Evolutionary conservation across 1,140 invertebrate species (phyloP).

Genomic region (Himalopsyche phryganea): DNA sequence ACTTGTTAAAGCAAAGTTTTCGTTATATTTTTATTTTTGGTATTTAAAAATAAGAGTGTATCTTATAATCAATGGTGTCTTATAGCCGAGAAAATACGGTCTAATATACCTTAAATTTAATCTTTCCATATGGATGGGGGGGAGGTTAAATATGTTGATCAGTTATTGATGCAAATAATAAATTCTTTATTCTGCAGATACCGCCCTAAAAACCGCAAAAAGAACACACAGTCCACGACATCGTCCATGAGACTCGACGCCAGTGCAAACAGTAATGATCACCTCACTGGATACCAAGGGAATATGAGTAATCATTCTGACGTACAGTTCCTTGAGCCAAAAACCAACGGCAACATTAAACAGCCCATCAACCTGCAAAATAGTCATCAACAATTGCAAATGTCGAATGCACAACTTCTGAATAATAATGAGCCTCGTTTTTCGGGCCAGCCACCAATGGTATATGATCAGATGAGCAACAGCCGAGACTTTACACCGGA

Average conservation of each 20-base stretch:
- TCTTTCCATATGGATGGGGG: no score
- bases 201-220: slow-evolving; percentile 57
- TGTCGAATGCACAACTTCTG: neutral
- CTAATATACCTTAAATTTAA: no score
- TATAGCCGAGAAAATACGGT: no score
- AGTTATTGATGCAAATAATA: neutral
- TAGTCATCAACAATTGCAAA: neutral
- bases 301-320: slow-evolving; percentile 16
- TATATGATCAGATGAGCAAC: slow-evolving; percentile 2
- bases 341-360: slow-evolving; percentile 16
- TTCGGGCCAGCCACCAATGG: neutral
- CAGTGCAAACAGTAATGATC: neutral
- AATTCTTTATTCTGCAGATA: slow-evolving; percentile 42
- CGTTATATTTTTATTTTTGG: no score
- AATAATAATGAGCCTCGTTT: slow-evolving; percentile 2
- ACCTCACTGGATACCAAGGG: slow-evolving; percentile 5
- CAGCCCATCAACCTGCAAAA: neutral
- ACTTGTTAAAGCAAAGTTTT: no score
- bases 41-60: no score
- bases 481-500: neutral
- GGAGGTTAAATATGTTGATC: no score
- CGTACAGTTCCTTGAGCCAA: slow-evolving; percentile 13
- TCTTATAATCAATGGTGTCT: no score
- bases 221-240: slow-evolving; percentile 37
- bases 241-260: slow-evolving; percentile 6